These are phyloP conservation scores for Pterocles gutturalis DNA, from an alignment of 2,113 vertebrate genomes.

Conservation along the genomic window DNA sequence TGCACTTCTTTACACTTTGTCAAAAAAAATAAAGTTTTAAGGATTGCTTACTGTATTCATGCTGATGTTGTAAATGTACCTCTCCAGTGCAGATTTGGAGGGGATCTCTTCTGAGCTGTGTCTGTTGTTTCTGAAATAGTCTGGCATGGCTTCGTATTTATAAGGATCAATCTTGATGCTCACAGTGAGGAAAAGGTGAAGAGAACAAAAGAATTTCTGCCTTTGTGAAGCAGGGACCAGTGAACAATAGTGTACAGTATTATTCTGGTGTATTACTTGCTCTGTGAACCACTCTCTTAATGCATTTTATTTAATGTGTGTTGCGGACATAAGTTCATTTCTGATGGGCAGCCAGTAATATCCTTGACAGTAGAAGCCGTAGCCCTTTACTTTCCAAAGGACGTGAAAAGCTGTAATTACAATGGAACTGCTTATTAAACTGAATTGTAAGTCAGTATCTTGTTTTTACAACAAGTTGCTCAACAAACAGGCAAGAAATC, in stretches of 20 bases:
- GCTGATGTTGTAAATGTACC: not conserved
- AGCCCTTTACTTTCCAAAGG: not conserved
- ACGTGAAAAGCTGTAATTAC: not conserved
- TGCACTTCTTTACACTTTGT: not conserved
- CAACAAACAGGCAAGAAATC: not conserved
- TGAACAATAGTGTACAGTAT: not conserved
- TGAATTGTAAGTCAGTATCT: not conserved
- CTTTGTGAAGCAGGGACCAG: not conserved
- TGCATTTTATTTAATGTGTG: not conserved
- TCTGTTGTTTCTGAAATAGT: not conserved
- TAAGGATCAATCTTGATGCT: not conserved
- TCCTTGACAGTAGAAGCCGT: not conserved
- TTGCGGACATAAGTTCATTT: not conserved
- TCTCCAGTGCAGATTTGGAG: not conserved
- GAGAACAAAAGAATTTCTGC: not conserved
- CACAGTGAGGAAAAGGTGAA: not conserved
- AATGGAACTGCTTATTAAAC: not conserved
- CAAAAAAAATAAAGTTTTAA: not conserved
- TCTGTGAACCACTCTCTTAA: not conserved
- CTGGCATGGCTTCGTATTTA: not conserved
- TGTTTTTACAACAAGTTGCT: not conserved
- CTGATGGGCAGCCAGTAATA: not conserved
- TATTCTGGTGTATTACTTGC: not conserved
- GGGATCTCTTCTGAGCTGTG: not conserved
- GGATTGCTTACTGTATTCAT: not conserved